These are phyloP conservation scores for Drosophila setosimentum DNA, from an alignment of 2,888 invertebrate genomes.

Conservation along the genomic window DNA sequence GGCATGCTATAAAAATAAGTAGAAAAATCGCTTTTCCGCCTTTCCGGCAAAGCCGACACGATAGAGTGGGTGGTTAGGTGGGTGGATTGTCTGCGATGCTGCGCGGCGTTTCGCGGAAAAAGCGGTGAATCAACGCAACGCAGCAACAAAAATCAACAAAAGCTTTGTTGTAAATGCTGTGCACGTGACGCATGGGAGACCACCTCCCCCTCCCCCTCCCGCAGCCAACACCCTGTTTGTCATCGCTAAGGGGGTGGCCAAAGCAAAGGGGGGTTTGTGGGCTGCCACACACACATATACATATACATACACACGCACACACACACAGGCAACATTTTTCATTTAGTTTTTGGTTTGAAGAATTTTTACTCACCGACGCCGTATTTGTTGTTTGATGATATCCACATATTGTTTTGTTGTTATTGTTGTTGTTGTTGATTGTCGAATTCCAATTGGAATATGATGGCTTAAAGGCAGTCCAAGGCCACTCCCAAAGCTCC, in stretches of 20 bases:
- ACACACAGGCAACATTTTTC: constrained; percentile 10
- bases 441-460: constrained; percentile 49
- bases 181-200: constrained; percentile 72
- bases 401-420: constrained; percentile 82
- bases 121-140: constrained; percentile 71
- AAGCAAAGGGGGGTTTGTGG: constrained; percentile 43
- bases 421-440: constrained; percentile 7
- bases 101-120: constrained; percentile 75
- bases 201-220: constrained; percentile 8
- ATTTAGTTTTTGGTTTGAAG: constrained; percentile 31
- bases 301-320: constrained; percentile 12
- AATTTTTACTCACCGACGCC: constrained; percentile 84
- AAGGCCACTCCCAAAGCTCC: constrained; percentile 59
- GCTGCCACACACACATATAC: constrained; percentile 27
- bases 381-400: constrained; percentile 85
- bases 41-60: constrained; percentile 38
- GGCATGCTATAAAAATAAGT: constrained; percentile 63
- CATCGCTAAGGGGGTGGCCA: constrained; percentile 42
- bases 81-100: constrained; percentile 45
- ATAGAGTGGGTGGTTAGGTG: constrained; percentile 17
- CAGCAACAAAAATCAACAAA: constrained; percentile 51
- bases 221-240: constrained; percentile 23
- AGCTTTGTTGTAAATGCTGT: constrained; percentile 39
- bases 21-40: constrained; percentile 79
- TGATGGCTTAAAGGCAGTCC: constrained; percentile 37